Percentiles rank a stretch among this genome's conserved stretches.
Evolutionary conservation across 1,140 invertebrate species (phyloP).

Genomic region (Planococcus citri): DNA sequence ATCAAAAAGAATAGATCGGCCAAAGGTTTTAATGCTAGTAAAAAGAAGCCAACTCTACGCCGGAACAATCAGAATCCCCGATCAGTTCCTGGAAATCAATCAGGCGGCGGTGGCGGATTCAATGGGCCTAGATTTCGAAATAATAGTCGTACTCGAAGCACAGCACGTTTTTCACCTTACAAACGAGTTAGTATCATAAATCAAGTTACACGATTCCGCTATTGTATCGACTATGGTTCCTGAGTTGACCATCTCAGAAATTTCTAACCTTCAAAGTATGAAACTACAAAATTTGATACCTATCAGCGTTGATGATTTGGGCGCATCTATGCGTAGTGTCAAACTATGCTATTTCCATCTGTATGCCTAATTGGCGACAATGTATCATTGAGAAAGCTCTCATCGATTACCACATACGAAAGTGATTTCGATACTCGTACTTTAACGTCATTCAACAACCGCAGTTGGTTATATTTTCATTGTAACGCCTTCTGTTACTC

Average conservation of each 20-base stretch:
- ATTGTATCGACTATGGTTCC: background rate
- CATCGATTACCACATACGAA: too few species aligned
- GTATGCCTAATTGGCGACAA: too few species aligned
- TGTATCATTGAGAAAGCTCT: too few species aligned
- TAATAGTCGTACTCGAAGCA: background rate
- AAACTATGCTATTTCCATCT: too few species aligned
- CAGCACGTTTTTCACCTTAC: background rate
- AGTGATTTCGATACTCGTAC: too few species aligned
- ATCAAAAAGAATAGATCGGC: background rate
- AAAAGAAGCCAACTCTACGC: background rate
- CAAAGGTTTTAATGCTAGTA: slow-evolving; percentile 8
- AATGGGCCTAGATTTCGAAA: slow-evolving; percentile 4
- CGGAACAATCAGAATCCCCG: background rate
- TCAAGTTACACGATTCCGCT: background rate
- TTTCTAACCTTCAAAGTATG: background rate
- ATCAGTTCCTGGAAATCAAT: background rate
- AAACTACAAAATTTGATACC: background rate
- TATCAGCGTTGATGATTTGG: too few species aligned
- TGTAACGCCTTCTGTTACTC: too few species aligned
- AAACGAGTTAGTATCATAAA: slow-evolving; percentile 16
- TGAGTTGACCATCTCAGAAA: background rate
- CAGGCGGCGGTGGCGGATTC: background rate
- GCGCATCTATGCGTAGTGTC: too few species aligned
- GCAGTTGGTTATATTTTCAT: too few species aligned
- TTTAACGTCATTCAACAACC: too few species aligned